These are phyloP conservation scores for Sinonovacula constricta DNA, from an alignment of 1,140 invertebrate genomes.

Conservation along the genomic window DNA sequence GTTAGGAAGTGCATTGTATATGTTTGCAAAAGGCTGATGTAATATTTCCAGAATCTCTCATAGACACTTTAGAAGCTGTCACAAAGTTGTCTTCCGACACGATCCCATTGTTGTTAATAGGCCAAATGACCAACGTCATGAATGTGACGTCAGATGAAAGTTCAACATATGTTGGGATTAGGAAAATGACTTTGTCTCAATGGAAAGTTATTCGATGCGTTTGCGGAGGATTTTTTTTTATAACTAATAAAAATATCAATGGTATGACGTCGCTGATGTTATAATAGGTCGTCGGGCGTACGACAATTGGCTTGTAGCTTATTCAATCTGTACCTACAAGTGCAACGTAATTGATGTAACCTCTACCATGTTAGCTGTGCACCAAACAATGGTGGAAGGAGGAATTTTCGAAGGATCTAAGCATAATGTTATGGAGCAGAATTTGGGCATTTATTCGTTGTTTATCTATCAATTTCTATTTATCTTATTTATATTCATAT, in stretches of 20 bases:
- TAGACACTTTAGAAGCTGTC: background rate
- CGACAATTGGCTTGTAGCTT: conserved; percentile 59
- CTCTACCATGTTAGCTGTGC: conserved; percentile 55
- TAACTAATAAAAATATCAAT: conserved; percentile 54
- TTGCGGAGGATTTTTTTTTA: conserved; percentile 63
- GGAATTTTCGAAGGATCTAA: conserved; percentile 51
- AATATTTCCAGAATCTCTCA: conserved; percentile 12
- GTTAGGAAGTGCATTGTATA: too few relatives aligned
- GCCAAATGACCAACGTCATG: conserved; percentile 51
- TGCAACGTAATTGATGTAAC: conserved; percentile 55
- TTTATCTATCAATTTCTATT: too few relatives aligned
- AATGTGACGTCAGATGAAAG: conserved; percentile 45
- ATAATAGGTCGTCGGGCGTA: conserved; percentile 57
- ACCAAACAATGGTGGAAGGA: conserved; percentile 48
- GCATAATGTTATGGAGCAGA: too few relatives aligned
- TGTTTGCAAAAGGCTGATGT: conserved; percentile 29
- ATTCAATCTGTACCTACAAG: conserved; percentile 26
- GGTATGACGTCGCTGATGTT: conserved; percentile 54
- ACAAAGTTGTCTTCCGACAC: background rate
- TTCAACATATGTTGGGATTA: conserved; percentile 31
- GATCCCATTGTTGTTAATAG: conserved; percentile 47
- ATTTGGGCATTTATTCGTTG: too few relatives aligned
- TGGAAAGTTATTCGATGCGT: conserved; percentile 55
- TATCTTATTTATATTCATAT: too few relatives aligned
- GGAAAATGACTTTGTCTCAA: conserved; percentile 5